Percentiles rank a stretch among this genome's conserved stretches.
These are phyloP conservation scores for Sylvia atricapilla DNA, from an alignment of 2,113 vertebrate genomes.

Conservation along the genomic window DNA sequence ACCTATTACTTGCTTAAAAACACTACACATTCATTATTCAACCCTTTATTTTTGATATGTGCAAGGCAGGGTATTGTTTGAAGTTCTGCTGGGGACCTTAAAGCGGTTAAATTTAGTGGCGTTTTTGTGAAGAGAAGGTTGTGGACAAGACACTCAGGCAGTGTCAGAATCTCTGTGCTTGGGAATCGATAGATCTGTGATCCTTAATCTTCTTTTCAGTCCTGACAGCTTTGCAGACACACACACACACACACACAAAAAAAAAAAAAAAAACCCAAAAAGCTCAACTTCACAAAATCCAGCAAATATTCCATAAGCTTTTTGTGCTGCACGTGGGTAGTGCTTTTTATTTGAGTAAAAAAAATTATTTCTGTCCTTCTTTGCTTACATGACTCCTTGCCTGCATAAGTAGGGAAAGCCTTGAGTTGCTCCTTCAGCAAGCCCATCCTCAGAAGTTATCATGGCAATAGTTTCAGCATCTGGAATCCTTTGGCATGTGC, in stretches of 20 bases:
- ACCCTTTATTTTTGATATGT: neutral
- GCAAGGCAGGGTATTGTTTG: neutral
- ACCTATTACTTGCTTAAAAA: neutral
- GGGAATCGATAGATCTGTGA: neutral
- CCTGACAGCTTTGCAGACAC: neutral
- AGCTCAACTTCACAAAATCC: neutral
- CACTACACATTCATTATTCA: fast-evolving
- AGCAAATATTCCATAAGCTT: neutral
- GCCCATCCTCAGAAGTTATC: neutral
- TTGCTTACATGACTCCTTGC: neutral
- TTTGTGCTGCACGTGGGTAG: neutral
- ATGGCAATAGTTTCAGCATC: neutral
- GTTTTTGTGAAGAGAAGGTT: neutral
- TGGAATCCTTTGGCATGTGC: neutral
- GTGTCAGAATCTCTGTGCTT: neutral
- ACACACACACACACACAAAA: neutral
- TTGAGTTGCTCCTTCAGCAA: neutral
- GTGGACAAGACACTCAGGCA: neutral
- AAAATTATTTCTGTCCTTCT: neutral
- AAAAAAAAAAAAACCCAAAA: neutral
- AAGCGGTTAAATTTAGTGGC: neutral
- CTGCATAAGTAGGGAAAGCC: neutral
- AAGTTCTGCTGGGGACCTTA: neutral
- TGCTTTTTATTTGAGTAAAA: neutral
- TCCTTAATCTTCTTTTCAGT: neutral